Evolutionary conservation across 2,113 vertebrate genomes (phyloP).

Genomic region (Leucopsar rothschildi): DNA sequence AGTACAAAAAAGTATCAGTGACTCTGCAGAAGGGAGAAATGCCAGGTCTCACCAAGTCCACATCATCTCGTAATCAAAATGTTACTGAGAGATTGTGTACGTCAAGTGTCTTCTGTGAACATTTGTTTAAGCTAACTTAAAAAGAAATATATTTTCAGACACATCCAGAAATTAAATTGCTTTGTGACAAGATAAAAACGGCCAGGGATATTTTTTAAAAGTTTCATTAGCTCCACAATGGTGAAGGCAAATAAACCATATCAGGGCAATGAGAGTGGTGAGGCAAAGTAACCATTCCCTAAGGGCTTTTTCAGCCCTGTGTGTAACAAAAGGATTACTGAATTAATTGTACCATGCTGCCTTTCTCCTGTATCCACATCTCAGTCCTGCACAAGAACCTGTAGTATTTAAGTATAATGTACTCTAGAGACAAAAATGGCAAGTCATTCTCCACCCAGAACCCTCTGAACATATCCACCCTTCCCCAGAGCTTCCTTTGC

Average conservation of each 20-base stretch:
- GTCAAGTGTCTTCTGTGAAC: background rate
- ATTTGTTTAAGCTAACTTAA: background rate
- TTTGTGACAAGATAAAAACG: background rate
- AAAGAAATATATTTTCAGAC: background rate
- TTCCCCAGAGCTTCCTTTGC: background rate
- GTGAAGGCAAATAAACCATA: background rate
- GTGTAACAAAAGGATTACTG: background rate
- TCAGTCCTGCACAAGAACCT: background rate
- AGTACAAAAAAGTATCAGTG: background rate
- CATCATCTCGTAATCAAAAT: background rate
- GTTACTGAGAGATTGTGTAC: background rate
- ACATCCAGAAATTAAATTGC: background rate
- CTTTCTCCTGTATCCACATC: background rate
- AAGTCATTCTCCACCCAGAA: background rate
- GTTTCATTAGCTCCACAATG: background rate
- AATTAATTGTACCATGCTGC: background rate
- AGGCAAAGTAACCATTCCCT: background rate
- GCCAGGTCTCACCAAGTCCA: background rate
- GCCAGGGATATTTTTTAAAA: background rate
- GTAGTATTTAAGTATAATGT: background rate
- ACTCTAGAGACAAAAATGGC: background rate
- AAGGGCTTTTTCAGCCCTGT: background rate
- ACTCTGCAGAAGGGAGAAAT: background rate
- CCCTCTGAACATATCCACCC: background rate
- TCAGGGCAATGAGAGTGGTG: background rate